phyloP scores from a whole-genome alignment of 1,140 invertebrate genomes.

The Cardiocondyla obscurior region DNA sequence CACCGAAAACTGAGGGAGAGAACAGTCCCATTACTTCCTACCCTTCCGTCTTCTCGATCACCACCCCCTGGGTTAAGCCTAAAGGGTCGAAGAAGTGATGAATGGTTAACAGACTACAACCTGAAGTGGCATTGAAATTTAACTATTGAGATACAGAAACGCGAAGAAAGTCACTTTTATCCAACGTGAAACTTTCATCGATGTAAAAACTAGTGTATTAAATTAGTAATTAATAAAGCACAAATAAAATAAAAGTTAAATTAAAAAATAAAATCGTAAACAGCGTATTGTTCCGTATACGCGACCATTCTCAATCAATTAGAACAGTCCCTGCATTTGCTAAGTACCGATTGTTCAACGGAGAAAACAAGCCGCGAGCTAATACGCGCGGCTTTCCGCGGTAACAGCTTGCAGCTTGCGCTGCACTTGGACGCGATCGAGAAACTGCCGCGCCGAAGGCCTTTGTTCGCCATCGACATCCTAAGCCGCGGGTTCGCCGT shows the following conservation, averaged over 20 bases:
- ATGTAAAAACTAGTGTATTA: background rate
- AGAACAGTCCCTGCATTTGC: background rate
- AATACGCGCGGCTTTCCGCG: background rate
- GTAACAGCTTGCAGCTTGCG: conserved; percentile 3
- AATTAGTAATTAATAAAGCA: background rate
- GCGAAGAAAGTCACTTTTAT: background rate
- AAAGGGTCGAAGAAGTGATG: too few species aligned
- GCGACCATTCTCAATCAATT: background rate
- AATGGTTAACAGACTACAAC: background rate
- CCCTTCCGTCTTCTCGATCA: too few species aligned
- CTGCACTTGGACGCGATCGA: conserved; percentile 15
- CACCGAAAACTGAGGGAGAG: too few species aligned
- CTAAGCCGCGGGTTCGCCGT: background rate
- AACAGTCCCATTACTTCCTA: too few species aligned
- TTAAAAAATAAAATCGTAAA: too few species aligned
- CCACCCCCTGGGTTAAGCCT: too few species aligned
- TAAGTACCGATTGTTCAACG: background rate
- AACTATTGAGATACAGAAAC: background rate
- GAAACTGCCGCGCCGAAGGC: background rate
- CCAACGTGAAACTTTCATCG: background rate
- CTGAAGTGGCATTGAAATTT: background rate
- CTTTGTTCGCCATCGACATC: conserved; percentile 22
- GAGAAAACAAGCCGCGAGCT: background rate
- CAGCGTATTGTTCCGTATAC: background rate
- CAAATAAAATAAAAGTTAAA: background rate